These are phyloP conservation scores for Drosophila paranaensis DNA, from an alignment of 2,888 invertebrate species.

Conservation along the genomic window DNA sequence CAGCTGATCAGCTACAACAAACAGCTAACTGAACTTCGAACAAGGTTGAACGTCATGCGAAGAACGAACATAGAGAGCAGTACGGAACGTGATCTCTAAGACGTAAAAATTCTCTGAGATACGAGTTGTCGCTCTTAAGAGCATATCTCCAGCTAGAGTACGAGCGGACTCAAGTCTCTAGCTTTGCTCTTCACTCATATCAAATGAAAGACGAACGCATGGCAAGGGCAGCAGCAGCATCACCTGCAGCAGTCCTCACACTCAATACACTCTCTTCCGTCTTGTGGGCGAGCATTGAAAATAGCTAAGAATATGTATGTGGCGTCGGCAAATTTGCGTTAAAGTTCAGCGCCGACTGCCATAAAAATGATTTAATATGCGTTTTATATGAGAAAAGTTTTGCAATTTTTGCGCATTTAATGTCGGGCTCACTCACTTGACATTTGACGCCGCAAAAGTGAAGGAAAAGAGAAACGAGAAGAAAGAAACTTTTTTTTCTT, in stretches of 20 bases:
- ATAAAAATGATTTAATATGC: conserved; percentile 79
- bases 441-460: conserved; percentile 50
- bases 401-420: conserved; percentile 77
- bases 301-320: conserved; percentile 44
- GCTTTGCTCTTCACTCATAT: no score
- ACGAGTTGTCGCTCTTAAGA: no score
- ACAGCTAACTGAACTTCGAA: no score
- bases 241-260: not conserved
- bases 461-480: not conserved
- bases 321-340: conserved; percentile 49
- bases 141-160: no score
- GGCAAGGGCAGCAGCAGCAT: no score
- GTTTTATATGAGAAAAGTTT: conserved; percentile 80
- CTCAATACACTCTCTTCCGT: not conserved
- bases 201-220: no score
- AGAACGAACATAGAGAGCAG: no score
- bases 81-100: no score
- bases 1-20: no score
- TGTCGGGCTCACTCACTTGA: conserved; percentile 61
- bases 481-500: conserved; percentile 5
- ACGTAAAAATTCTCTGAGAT: no score
- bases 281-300: not conserved
- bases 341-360: conserved; percentile 44
- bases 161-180: no score
- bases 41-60: no score